phyloP scores from a whole-genome alignment of 2,113 vertebrate genomes.

The Cyrtonyx montezumae region DNA sequence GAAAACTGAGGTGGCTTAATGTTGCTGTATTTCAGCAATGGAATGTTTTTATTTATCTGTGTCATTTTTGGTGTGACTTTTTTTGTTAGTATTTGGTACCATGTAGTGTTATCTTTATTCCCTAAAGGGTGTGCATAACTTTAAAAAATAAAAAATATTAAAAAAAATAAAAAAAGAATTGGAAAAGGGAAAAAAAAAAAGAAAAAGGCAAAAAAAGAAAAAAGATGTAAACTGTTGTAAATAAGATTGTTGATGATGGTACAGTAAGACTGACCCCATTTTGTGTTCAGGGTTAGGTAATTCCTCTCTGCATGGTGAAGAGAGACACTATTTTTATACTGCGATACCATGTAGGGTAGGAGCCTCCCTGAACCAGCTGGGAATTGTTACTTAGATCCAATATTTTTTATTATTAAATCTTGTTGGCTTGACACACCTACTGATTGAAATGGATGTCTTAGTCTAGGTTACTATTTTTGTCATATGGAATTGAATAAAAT shows the following conservation, averaged over 20 bases:
- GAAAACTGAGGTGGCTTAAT: constrained; percentile 68
- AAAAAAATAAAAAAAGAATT: neutral
- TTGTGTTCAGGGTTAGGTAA: constrained; percentile 72
- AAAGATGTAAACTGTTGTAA: constrained; percentile 78
- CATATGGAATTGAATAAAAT: constrained; percentile 86
- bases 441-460: constrained; percentile 85
- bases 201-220: neutral
- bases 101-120: constrained; percentile 74
- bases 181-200: neutral
- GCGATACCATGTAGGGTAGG: constrained; percentile 76
- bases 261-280: constrained; percentile 66
- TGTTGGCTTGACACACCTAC: constrained; percentile 82
- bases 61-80: constrained; percentile 70
- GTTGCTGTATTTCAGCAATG: constrained; percentile 75
- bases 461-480: constrained; percentile 86
- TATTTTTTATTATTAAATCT: constrained; percentile 85
- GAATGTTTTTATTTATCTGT: constrained; percentile 81
- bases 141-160: neutral
- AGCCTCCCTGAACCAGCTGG: constrained; percentile 73
- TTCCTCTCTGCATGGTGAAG: constrained; percentile 77
- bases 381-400: constrained; percentile 78
- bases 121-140: constrained; percentile 72
- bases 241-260: constrained; percentile 74
- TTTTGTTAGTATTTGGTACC: constrained; percentile 74
- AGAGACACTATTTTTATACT: constrained; percentile 86